Percentiles rank a stretch among this genome's conserved stretches.
These are phyloP conservation scores for Nemoura dubitans DNA, from an alignment of 2,888 invertebrate genomes.

Conservation along the genomic window DNA sequence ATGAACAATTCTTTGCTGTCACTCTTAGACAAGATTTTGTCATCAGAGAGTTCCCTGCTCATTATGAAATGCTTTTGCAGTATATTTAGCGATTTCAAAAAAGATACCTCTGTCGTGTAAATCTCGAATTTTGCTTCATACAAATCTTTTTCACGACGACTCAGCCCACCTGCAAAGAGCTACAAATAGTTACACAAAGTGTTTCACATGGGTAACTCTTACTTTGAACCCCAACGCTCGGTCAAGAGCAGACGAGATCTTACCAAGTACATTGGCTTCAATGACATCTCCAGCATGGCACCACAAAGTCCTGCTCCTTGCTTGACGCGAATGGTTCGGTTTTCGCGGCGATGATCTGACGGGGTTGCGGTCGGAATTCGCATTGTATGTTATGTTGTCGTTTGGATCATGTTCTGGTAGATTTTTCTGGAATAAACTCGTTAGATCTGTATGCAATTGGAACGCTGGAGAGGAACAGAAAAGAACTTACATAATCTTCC, in stretches of 20 bases:
- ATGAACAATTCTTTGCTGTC: not conserved
- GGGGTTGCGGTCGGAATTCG: too few relatives aligned
- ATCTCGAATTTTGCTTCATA: constrained; percentile 37
- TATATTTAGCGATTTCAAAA: not conserved
- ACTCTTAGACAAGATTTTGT: not conserved
- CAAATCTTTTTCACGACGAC: not conserved
- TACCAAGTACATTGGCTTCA: not conserved
- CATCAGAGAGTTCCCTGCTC: not conserved
- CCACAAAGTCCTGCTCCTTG: not conserved
- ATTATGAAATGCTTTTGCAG: not conserved
- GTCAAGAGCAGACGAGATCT: too few relatives aligned
- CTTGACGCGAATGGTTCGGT: too few relatives aligned
- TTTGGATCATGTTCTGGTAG: too few relatives aligned
- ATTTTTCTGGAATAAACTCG: too few relatives aligned
- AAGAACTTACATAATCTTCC: not conserved
- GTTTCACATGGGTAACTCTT: too few relatives aligned
- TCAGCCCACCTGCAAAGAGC: not conserved
- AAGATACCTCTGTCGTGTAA: not conserved
- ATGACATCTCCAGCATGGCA: not conserved
- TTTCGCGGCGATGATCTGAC: too few relatives aligned
- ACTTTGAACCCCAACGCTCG: too few relatives aligned
- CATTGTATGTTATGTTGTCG: too few relatives aligned
- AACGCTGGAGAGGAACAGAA: too few relatives aligned
- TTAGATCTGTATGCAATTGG: too few relatives aligned
- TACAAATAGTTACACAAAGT: not conserved